Evolutionary conservation across 1,140 invertebrate species (phyloP).

Genomic region (Drosophila pectinifera): DNA sequence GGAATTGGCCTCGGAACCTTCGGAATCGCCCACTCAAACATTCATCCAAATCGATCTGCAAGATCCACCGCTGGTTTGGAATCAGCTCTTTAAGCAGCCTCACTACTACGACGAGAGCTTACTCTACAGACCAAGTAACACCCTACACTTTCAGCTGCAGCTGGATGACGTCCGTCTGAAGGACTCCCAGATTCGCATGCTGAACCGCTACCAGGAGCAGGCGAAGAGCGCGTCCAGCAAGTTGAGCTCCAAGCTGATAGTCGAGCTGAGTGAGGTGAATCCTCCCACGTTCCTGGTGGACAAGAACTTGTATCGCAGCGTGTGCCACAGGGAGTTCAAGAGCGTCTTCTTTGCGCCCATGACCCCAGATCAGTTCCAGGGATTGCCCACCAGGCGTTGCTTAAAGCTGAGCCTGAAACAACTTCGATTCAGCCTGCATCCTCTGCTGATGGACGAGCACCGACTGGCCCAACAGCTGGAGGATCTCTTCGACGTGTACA

Average conservation of each 20-base stretch:
- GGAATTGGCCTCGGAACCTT: constrained; percentile 10
- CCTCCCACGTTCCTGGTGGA: constrained; percentile 28
- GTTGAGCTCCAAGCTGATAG: constrained; percentile 28
- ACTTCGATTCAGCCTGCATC: constrained; percentile 84
- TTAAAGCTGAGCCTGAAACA: constrained; percentile 79
- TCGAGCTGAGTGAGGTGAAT: constrained; percentile 20
- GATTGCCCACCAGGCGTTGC: constrained; percentile 73
- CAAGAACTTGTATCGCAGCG: constrained; percentile 53
- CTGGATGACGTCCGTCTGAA: constrained; percentile 10
- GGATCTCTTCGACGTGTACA: constrained; percentile 76
- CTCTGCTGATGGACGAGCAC: constrained; percentile 84
- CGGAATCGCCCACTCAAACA: constrained; percentile 27
- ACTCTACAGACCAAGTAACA: constrained; percentile 45
- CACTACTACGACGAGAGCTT: constrained; percentile 50
- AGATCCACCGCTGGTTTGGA: constrained; percentile 50
- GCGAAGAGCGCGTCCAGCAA: constrained; percentile 33
- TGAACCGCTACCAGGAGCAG: constrained; percentile 73
- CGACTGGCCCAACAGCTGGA: constrained; percentile 79
- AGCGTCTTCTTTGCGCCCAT: constrained; percentile 64
- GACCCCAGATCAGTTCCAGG: constrained; percentile 21
- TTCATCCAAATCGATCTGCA: constrained; percentile 72
- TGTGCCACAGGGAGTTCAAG: constrained; percentile 53
- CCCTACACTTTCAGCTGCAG: constrained; percentile 38
- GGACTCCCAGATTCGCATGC: constrained; percentile 47
- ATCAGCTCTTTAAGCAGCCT: constrained; percentile 12